phyloP scores from a whole-genome alignment of 2,888 invertebrate species.

The Epistrophe grossulariae region DNA sequence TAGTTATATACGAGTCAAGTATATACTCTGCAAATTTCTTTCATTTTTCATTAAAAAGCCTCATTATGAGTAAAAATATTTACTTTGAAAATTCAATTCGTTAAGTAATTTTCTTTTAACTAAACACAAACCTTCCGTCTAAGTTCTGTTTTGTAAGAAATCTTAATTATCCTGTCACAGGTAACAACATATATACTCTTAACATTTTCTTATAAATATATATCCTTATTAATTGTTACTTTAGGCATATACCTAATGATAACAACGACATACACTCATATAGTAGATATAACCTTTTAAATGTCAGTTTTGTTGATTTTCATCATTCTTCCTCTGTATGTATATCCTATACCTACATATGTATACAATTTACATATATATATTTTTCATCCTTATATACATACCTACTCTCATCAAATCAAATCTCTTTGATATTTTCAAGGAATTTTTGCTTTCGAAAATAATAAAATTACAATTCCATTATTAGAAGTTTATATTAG shows the following conservation, averaged over 20 bases:
- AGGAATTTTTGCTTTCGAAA: constrained; percentile 33
- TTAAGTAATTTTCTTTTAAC: not conserved
- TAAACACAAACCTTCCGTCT: not conserved
- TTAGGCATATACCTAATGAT: not conserved
- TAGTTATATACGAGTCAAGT: too few species aligned
- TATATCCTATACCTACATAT: not conserved
- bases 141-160: not conserved
- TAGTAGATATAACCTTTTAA: not conserved
- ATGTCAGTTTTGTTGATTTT: constrained; percentile 21
- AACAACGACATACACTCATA: not conserved
- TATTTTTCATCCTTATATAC: not conserved
- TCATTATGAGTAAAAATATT: too few species aligned
- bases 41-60: too few species aligned
- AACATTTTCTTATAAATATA: not conserved
- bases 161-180: not conserved
- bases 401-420: constrained; percentile 2
- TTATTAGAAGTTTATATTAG: constrained; percentile 27
- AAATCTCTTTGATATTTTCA: constrained; percentile 44
- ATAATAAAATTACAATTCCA: constrained; percentile 51
- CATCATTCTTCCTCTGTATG: not conserved
- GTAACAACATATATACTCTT: not conserved
- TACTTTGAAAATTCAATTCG: too few species aligned
- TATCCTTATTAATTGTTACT: constrained; percentile 19
- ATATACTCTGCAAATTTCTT: too few species aligned
- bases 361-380: too few species aligned